Evolutionary conservation across 2,888 invertebrate species (phyloP).

Genomic region (Archaeoteleia sp.): DNA sequence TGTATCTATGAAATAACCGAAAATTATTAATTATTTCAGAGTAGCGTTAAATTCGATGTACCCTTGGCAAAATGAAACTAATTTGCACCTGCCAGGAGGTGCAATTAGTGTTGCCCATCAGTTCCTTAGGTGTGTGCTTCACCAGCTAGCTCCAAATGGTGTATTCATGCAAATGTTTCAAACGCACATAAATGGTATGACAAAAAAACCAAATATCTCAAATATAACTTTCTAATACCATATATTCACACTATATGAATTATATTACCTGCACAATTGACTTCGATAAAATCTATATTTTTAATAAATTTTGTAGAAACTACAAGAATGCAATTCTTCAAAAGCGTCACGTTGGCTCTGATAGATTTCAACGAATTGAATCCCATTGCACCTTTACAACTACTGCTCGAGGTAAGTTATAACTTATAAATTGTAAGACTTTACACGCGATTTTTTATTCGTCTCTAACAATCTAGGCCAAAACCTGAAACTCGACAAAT

Average conservation of each 20-base stretch:
- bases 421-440: slow-evolving; percentile 20
- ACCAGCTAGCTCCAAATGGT: slow-evolving; percentile 97
- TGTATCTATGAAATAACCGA: too few relatives aligned
- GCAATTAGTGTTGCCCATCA: slow-evolving; percentile 97
- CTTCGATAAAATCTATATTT: too few relatives aligned
- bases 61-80: slow-evolving; percentile 92
- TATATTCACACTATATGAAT: too few relatives aligned
- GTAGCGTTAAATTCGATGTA: slow-evolving; percentile 87
- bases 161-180: slow-evolving; percentile 97
- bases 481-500: slow-evolving; percentile 28
- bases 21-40: slow-evolving; percentile 77
- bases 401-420: slow-evolving; percentile 85
- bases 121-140: slow-evolving; percentile 95
- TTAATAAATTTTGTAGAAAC: too few relatives aligned
- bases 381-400: slow-evolving; percentile 94
- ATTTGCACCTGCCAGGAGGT: slow-evolving; percentile 93
- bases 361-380: slow-evolving; percentile 97
- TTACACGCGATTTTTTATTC: slow-evolving; percentile 19
- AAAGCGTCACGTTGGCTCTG: slow-evolving; percentile 93
- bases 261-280: too few relatives aligned
- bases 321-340: slow-evolving; percentile 90
- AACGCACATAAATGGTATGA: slow-evolving; percentile 87
- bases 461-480: slow-evolving; percentile 37
- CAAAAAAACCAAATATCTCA: slow-evolving; percentile 3
- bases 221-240: slow-evolving; percentile 4